Conservation (phyloP, 2,888 invertebrate genomes). For the Volucella inflata region DNA sequence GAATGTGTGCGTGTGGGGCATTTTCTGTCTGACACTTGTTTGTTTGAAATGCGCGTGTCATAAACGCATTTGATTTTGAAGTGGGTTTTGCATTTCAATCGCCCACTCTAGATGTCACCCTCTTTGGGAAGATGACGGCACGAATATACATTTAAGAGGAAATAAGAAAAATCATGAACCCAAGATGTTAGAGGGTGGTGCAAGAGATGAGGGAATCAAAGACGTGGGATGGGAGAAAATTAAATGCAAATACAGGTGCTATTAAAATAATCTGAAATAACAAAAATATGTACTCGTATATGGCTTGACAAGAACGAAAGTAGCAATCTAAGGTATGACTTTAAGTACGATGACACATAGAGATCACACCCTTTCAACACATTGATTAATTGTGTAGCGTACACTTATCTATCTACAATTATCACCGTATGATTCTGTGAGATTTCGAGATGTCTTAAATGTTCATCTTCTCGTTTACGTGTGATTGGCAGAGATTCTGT, state of each 20-base stretch:
- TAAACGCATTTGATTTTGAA: slow-evolving; percentile 53
- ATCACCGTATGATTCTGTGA: too few species aligned
- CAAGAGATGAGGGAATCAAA: background rate
- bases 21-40: slow-evolving; percentile 24
- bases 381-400: too few species aligned
- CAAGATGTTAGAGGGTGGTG: slow-evolving; percentile 21
- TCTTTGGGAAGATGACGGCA: background rate
- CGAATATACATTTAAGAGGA: background rate
- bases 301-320: too few species aligned
- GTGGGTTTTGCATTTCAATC: slow-evolving; percentile 40
- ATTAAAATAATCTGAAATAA: too few species aligned
- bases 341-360: too few species aligned
- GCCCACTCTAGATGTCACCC: slow-evolving; percentile 13
- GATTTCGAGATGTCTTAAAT: too few species aligned
- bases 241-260: background rate
- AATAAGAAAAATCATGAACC: background rate
- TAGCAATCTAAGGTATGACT: too few species aligned
- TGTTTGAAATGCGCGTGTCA: slow-evolving; percentile 52
- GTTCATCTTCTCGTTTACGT: too few species aligned
- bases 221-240: background rate
- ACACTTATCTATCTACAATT: too few species aligned
- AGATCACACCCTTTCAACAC: too few species aligned
- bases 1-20: slow-evolving; percentile 31
- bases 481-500: too few species aligned
- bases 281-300: too few species aligned